phyloP scores from a whole-genome alignment of 1,140 invertebrate genomes.

The Kradibia gibbosae region DNA sequence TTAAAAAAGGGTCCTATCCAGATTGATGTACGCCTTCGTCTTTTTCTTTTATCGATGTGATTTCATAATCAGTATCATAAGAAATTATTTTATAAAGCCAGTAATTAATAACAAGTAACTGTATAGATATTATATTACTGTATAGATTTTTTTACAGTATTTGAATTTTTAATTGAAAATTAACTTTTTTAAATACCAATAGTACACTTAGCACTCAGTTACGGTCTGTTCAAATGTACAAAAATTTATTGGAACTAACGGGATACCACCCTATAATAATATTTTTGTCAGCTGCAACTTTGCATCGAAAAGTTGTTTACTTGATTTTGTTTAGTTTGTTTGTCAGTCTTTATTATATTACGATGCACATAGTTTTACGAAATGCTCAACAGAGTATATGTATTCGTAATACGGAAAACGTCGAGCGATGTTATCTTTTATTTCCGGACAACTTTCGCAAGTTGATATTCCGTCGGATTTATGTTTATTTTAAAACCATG shows the following conservation, averaged over 20 bases:
- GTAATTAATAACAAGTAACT: too few relatives aligned
- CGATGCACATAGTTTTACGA: conserved; percentile 6
- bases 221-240: not conserved
- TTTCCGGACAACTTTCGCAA: conserved; percentile 27
- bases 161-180: too few relatives aligned
- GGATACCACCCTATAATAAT: not conserved
- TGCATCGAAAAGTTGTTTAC: conserved; percentile 19
- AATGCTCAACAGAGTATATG: not conserved
- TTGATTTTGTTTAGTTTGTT: conserved; percentile 12
- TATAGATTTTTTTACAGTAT: too few relatives aligned
- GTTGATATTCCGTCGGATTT: not conserved
- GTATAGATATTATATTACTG: too few relatives aligned
- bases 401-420: conserved; percentile 2
- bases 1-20: too few relatives aligned
- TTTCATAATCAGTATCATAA: too few relatives aligned
- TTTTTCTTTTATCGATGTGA: too few relatives aligned
- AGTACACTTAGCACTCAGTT: too few relatives aligned
- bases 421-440: not conserved
- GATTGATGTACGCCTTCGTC: too few relatives aligned
- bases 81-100: too few relatives aligned
- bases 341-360: conserved; percentile 10
- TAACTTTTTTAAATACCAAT: too few relatives aligned
- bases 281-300: not conserved
- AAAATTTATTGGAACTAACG: not conserved
- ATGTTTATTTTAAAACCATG: not conserved